phyloP scores from a whole-genome alignment of 2,113 vertebrate species.

The Gallinago paraguaiae region DNA sequence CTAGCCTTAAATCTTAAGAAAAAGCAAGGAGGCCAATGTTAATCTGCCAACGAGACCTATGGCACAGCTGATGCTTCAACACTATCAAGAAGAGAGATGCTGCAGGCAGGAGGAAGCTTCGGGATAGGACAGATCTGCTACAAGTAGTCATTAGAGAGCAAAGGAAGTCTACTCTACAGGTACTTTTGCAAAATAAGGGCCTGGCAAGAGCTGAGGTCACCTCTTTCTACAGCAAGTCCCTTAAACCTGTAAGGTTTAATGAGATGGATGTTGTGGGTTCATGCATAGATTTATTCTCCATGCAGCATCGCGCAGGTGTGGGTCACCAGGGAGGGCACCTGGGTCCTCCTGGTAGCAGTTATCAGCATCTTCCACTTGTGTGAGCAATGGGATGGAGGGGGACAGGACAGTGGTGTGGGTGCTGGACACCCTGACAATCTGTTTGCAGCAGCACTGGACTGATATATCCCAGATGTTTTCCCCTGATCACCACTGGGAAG shows the following conservation, averaged over 20 bases:
- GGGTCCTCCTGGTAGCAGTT: background rate
- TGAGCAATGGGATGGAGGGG: background rate
- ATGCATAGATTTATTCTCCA: background rate
- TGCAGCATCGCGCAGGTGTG: rapidly evolving
- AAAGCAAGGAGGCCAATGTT: background rate
- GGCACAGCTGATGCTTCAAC: background rate
- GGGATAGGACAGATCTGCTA: background rate
- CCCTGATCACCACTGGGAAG: background rate
- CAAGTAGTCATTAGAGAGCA: background rate
- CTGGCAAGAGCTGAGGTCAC: background rate
- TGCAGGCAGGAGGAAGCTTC: background rate
- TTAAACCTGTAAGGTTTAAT: background rate
- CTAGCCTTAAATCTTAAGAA: background rate
- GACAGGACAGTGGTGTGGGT: background rate
- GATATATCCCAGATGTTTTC: background rate
- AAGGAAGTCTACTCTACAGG: background rate
- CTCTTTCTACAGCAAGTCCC: background rate
- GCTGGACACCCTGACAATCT: background rate
- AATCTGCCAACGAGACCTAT: background rate
- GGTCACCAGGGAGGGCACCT: background rate
- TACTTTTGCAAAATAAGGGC: background rate
- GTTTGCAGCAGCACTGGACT: background rate
- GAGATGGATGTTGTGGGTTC: background rate
- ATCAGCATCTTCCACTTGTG: background rate
- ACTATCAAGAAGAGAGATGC: background rate